Percentiles rank a stretch among this genome's conserved stretches.
Evolutionary conservation across 2,888 invertebrate genomes (phyloP).

Genomic region (Lepidocyrtoides sp.): DNA sequence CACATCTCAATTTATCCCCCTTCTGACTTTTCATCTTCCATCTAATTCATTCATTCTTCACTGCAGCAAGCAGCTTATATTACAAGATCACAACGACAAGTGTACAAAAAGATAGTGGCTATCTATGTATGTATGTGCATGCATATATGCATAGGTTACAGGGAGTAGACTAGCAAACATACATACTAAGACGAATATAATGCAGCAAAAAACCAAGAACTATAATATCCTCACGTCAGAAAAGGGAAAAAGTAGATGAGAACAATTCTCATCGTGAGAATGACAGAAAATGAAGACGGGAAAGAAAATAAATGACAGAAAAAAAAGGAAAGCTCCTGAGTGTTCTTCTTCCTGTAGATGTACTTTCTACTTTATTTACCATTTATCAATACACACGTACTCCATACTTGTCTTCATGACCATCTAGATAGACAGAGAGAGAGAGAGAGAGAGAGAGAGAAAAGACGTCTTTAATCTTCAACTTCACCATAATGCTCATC

Average conservation of each 20-base stretch:
- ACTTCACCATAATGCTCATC: constrained; percentile 30
- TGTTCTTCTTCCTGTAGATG: background rate
- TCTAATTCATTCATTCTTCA: constrained; percentile 30
- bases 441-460: background rate
- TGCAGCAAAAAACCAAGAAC: background rate
- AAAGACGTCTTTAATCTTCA: constrained; percentile 29
- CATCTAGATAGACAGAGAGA: background rate
- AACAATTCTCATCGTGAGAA: constrained; percentile 28
- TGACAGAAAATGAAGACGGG: constrained; percentile 13
- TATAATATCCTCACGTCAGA: background rate
- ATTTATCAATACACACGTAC: constrained; percentile 18
- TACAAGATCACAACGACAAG: background rate
- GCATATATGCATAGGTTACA: too few relatives aligned
- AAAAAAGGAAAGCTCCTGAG: background rate
- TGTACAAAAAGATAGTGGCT: too few relatives aligned
- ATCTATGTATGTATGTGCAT: too few relatives aligned
- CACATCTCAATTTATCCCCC: constrained; percentile 9
- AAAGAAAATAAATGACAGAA: constrained; percentile 34
- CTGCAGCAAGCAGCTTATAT: too few relatives aligned
- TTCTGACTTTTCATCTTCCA: constrained; percentile 19
- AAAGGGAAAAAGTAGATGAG: background rate
- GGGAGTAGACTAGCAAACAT: too few relatives aligned
- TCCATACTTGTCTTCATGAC: background rate
- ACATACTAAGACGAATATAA: too few relatives aligned
- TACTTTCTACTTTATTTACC: constrained; percentile 7